Evolutionary conservation across 2,888 invertebrate genomes (phyloP), one percentile per base, ranked within the genome.

Genomic region (Spialia ferax): DNA sequence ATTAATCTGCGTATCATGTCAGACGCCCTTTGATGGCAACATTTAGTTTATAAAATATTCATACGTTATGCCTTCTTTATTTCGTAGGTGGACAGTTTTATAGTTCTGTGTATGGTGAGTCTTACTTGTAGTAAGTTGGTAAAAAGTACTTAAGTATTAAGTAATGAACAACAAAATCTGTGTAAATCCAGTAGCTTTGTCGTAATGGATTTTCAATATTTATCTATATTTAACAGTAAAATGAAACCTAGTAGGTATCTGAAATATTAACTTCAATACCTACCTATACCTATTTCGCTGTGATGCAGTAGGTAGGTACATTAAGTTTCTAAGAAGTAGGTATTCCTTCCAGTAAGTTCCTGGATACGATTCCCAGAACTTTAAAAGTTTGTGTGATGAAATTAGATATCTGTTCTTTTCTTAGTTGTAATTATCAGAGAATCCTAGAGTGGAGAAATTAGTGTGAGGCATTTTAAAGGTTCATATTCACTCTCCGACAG

Each of bases 21-120:
- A 22, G 13, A n/a, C 29, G 35, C n/a, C 48, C 32, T 42, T 64
- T 64, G 64, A 64, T 64, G 13, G 23, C 7, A 29, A 15, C n/a
- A 35, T 35, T 35, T 23, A 48, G 15, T 48, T 54, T 15, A 57
- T 57, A 48, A 15, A 54, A 35, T 55, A 50, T 62, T 62, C 15
- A 62, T 22, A 48, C 48, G 3, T 48, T 20, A 18, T 48, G 48
- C 20, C 23, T 20, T 52, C 23, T 52, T 23, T 52, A 52, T 48
- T 48, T 48, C 20, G 20, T 20, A 7, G 42, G 5, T 20, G 11
- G 48, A 4, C 2, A 48, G 7, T 20, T 48, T 20, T 45, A 6
- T 42, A 45, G 8, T 45, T n/a, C n/a, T 45, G 4, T 18, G 7
- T 45, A 2, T 42, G 7, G 3, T 1, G 1, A 6, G 8, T 42